Evolutionary conservation across 2,797 vertebrate genomes (phyloP).

Genomic region (Cossypha niveicapilla): DNA sequence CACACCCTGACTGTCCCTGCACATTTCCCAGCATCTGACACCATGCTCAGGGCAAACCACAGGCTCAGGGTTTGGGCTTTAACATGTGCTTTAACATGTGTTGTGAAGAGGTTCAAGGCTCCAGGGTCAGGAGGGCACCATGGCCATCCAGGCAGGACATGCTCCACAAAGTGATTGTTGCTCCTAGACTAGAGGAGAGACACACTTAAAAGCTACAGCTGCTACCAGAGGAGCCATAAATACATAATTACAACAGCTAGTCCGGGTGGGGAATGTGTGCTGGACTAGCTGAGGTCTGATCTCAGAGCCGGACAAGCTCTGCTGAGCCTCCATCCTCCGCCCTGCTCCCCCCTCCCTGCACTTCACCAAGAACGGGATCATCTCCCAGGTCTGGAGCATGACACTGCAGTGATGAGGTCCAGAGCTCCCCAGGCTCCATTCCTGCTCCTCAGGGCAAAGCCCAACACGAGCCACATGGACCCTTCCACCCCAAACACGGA

Average conservation of each 20-base stretch:
- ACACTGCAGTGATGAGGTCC: fast-evolving
- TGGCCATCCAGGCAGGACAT: background rate
- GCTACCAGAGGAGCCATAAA: background rate
- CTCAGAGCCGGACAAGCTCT: background rate
- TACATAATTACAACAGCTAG: background rate
- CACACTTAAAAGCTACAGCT: background rate
- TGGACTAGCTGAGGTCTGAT: background rate
- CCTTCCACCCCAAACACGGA: background rate
- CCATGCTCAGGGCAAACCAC: background rate
- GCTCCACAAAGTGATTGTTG: fast-evolving
- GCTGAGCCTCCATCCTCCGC: fast-evolving
- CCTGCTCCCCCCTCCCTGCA: background rate
- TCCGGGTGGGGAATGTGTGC: background rate
- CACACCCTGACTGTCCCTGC: background rate
- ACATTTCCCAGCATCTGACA: background rate
- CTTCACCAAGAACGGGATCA: fast-evolving
- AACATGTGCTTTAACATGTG: background rate
- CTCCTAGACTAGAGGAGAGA: background rate
- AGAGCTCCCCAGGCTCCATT: background rate
- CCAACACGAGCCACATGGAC: fast-evolving
- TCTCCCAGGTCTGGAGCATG: background rate
- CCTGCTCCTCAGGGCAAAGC: fast-evolving
- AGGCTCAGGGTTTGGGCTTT: too few species aligned
- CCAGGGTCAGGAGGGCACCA: fast-evolving
- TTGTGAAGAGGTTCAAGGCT: fast-evolving